Percentiles rank a stretch among this genome's conserved stretches.
These are phyloP conservation scores for Etheostoma nigrum DNA, from an alignment of 2,797 vertebrate species.

Conservation along the genomic window DNA sequence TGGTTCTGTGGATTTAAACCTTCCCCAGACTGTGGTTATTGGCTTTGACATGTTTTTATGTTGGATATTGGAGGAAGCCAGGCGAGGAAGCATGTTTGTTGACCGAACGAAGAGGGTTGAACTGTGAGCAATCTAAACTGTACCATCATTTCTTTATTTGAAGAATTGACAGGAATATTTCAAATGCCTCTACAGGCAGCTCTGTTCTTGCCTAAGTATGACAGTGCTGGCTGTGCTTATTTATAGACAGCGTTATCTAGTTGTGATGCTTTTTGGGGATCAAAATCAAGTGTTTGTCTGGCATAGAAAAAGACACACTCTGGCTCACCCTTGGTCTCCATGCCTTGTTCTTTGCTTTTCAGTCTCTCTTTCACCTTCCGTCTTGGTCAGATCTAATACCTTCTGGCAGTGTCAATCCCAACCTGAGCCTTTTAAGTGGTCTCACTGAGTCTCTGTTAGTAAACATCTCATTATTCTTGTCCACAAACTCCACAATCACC, in stretches of 20 bases:
- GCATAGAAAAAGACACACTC: conserved; percentile 43
- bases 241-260: conserved; percentile 71
- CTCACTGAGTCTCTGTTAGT: conserved; percentile 56
- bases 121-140: conserved; percentile 27
- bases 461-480: conserved; percentile 75
- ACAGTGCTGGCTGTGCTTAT: conserved; percentile 67
- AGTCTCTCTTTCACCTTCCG: conserved; percentile 27
- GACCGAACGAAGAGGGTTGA: conserved; percentile 30
- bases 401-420: conserved; percentile 31
- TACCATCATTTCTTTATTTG: conserved; percentile 48
- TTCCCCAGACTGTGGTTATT: conserved; percentile 21
- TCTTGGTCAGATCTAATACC: conserved; percentile 34
- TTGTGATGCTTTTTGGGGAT: conserved; percentile 66
- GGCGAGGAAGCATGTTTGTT: conserved; percentile 33
- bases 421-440: conserved; percentile 42
- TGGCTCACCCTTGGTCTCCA: conserved; percentile 13
- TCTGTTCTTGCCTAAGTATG: conserved; percentile 49
- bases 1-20: conserved; percentile 17
- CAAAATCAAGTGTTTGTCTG: conserved; percentile 60
- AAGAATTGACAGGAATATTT: conserved; percentile 49
- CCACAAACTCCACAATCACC: conserved; percentile 64
- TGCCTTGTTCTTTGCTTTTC: conserved; percentile 13
- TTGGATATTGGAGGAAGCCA: conserved; percentile 14
- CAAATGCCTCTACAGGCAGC: conserved; percentile 45
- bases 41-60: conserved; percentile 34